Evolutionary conservation across 23 tunicate species (phyloP), one percentile per base, ranked within the genome.

Genomic region (Styela plicata): DNA sequence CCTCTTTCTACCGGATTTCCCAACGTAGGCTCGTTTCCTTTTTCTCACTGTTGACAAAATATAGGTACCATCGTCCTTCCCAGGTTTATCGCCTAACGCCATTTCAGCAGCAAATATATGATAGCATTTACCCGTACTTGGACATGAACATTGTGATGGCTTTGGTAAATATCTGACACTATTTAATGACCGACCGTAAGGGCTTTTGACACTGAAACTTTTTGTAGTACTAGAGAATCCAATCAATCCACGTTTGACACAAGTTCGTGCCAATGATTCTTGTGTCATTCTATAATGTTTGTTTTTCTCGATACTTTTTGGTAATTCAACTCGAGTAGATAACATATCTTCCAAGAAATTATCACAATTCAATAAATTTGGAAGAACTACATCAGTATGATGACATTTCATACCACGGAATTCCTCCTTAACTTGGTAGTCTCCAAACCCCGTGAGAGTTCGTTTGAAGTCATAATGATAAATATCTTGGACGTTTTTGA

Each of bases 131-230:
- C 70, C 70, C 17, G 70, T 66, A 27, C 70, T 66, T 7, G 70
- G 70, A 27, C 70, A 66, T 66, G 70, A 66, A 18, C 70, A 66
- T 66, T 7, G 10, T 24, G 70, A 44, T 44, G 57, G 57, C n/a
- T 44, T 44, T 13, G 57, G 57, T 13, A 44, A 44, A 13, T 44
- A 44, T 13, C 57, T 44, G 13, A 44, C 57, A 7, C 57, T 44
- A 44, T 44, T 44, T n/a, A n/a, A n/a, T n/a, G 13, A 44, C 57
- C 57, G 57, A 44, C 10, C 57, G 57, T 44, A 13, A 13, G 57
- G 57, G 13, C 57, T 44, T n/a, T n/a, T n/a, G n/a, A n/a, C n/a
- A n/a, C n/a, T n/a, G n/a, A n/a, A n/a, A n/a, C n/a, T n/a, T n/a
- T n/a, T n/a, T n/a, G n/a, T n/a, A n/a, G n/a, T n/a, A n/a, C n/a